These are phyloP conservation scores for Oasisia sp. DNA, from an alignment of 2,888 invertebrate genomes.

Conservation along the genomic window DNA sequence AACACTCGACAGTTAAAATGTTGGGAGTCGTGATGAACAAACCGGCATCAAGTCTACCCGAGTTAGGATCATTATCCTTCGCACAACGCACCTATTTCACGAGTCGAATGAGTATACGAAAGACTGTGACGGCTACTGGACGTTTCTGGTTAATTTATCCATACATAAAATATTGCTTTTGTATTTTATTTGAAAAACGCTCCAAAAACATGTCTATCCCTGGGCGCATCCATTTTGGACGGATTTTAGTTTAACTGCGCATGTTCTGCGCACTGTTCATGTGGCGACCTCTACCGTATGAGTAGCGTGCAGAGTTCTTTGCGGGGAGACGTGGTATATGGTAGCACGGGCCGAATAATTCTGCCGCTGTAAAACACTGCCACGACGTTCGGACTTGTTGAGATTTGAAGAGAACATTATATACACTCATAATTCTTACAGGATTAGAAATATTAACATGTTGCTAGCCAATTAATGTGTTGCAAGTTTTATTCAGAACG, in stretches of 20 bases:
- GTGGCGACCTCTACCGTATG: not conserved
- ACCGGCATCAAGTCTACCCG: not conserved
- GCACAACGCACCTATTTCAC: not conserved
- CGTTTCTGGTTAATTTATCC: not conserved
- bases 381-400: too few relatives aligned
- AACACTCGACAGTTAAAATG: not conserved
- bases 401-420: too few relatives aligned
- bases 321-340: too few relatives aligned
- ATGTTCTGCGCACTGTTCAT: not conserved
- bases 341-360: too few relatives aligned
- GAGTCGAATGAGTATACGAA: not conserved
- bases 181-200: not conserved
- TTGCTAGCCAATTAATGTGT: too few relatives aligned
- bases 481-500: too few relatives aligned
- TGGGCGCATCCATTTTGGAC: slow-evolving; percentile 13
- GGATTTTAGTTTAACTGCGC: not conserved
- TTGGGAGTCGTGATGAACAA: not conserved
- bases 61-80: not conserved
- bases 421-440: too few relatives aligned
- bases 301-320: too few relatives aligned
- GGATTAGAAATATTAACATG: too few relatives aligned
- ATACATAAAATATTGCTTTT: not conserved
- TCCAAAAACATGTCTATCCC: not conserved
- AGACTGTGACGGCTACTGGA: not conserved
- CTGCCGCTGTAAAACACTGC: too few relatives aligned